Evolutionary conservation across 1,140 invertebrate species (phyloP).

Genomic region (Aphis craccivora): DNA sequence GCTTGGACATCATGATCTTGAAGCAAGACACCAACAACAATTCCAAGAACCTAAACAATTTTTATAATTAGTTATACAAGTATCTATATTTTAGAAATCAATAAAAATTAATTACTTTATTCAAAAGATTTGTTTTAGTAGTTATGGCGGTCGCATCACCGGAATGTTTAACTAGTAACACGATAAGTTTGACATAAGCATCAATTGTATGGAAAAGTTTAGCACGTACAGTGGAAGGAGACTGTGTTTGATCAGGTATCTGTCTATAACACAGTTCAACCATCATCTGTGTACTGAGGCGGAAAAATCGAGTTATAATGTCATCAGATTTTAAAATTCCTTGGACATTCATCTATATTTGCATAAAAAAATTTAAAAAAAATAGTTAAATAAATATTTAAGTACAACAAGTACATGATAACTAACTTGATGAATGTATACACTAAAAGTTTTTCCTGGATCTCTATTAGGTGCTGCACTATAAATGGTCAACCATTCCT

Average conservation of each 20-base stretch:
- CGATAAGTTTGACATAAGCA: conserved; percentile 93
- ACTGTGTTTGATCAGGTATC: conserved; percentile 71
- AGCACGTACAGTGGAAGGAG: conserved; percentile 70
- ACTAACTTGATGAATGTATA: conserved; percentile 83
- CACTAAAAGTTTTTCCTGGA: conserved; percentile 90
- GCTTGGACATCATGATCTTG: conserved; percentile 89
- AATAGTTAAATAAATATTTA: background rate
- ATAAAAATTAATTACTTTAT: conserved; percentile 75
- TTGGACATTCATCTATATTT: conserved; percentile 85
- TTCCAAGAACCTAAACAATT: conserved; percentile 68
- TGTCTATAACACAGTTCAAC: conserved; percentile 92
- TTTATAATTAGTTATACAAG: background rate
- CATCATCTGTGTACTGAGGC: conserved; percentile 95
- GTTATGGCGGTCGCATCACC: conserved; percentile 86
- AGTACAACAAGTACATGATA: background rate
- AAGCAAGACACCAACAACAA: conserved; percentile 91
- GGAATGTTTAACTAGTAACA: conserved; percentile 94
- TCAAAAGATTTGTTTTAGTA: conserved; percentile 95
- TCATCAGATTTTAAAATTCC: conserved; percentile 98
- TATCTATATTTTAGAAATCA: background rate
- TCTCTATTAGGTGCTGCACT: conserved; percentile 81
- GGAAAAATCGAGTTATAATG: conserved; percentile 95
- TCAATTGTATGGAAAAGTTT: conserved; percentile 97
- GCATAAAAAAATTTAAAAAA: background rate
- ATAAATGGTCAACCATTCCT: conserved; percentile 95